Evolutionary conservation across 2,113 vertebrate genomes (phyloP), one percentile per base, ranked within the genome.

Genomic region (Myrmecobius fasciatus): DNA sequence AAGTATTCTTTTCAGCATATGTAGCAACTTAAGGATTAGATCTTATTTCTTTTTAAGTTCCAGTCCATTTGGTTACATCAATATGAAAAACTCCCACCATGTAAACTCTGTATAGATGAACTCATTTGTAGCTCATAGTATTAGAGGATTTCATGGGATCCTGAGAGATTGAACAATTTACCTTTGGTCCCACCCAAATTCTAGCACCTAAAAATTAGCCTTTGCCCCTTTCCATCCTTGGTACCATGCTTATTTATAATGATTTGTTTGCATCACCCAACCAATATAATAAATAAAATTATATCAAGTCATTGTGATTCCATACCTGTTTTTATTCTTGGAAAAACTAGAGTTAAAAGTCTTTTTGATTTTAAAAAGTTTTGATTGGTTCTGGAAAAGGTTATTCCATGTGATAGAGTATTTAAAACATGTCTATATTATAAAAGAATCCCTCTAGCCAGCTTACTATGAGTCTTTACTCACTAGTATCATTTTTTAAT

Each of bases 381-480:
- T 88, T 92, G 53, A 89, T 92, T 47, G n/a, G 14, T 8, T 90
- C 52, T 92, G 75, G 4, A 89, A 93, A 96, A 92, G 9, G 31
- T 91, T 96, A 95, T 92, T 89, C 54, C 52, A 94, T 67, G 12
- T 67, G 36, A 25, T 54, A n/a, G 12, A 94, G 53, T 75, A 28
- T 94, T 22, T 93, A 91, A 96, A 43, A 92, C 43, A 54, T 48
- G n/a, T 89, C 3, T 96, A 43, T 97, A 48, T 96, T 95, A 94
- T 90, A 60, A 95, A 97, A 96, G 25, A 14, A 52, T 17, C 51
- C 67, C 4, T 90, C n/a, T 60, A 94, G 22, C 53, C 90, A 89
- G 52, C 28, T 2, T 60, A 43, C 36, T 53, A 75, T 96, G 53
- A 91, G 11, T 91, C 48, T 54, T 53, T 0, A 46, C 24, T 95